phyloP scores from a whole-genome alignment of 2,888 invertebrate genomes.

The Parnassius glacialis region DNA sequence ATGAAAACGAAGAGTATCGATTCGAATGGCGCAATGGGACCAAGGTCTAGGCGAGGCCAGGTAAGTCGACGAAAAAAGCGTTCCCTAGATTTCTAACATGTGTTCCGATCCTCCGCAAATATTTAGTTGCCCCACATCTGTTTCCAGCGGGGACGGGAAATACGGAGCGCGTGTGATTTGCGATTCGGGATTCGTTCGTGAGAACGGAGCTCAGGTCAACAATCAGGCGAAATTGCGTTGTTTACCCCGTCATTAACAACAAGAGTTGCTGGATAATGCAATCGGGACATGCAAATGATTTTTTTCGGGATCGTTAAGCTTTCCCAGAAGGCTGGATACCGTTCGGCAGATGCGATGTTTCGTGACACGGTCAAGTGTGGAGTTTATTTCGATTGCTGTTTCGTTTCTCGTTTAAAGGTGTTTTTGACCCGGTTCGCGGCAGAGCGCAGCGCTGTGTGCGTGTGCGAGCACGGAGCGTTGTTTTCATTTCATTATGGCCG shows the following conservation, averaged over 20 bases:
- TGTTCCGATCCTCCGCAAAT: constrained; percentile 52
- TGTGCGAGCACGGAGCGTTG: constrained; percentile 60
- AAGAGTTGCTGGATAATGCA: constrained; percentile 64
- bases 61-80: constrained; percentile 51
- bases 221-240: constrained; percentile 74
- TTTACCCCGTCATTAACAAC: constrained; percentile 72
- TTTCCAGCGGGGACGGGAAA: constrained; percentile 50
- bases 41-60: constrained; percentile 48
- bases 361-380: constrained; percentile 76
- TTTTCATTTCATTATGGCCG: constrained; percentile 75
- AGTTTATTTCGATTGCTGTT: constrained; percentile 73
- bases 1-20: constrained; percentile 64
- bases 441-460: constrained; percentile 48
- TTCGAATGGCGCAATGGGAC: constrained; percentile 56
- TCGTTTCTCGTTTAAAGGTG: constrained; percentile 74
- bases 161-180: constrained; percentile 70
- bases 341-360: constrained; percentile 73
- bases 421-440: constrained; percentile 76
- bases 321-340: constrained; percentile 78
- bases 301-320: constrained; percentile 72
- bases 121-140: constrained; percentile 55
- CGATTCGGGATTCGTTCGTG: constrained; percentile 58
- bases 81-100: constrained; percentile 50
- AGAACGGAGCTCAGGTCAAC: constrained; percentile 67
- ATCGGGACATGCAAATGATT: constrained; percentile 72